phyloP scores from a whole-genome alignment of 2,797 vertebrate genomes.

The Emydoidea blandingii region DNA sequence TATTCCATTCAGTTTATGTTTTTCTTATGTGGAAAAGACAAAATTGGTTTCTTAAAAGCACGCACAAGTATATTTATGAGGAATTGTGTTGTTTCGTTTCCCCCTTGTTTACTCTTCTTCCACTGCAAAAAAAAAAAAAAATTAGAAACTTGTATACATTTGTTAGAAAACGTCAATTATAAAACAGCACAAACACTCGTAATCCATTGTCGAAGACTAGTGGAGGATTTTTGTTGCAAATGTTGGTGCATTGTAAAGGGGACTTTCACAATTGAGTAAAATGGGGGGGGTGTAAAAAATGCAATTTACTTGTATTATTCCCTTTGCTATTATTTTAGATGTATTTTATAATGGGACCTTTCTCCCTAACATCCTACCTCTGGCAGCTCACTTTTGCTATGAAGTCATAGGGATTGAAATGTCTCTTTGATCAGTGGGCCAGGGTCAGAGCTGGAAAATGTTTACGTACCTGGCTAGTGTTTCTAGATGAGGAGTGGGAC shows the following conservation, averaged over 20 bases:
- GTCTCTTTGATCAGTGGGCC: accelerated
- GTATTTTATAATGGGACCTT: not conserved
- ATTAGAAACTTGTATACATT: not conserved
- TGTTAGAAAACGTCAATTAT: not conserved
- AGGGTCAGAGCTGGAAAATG: not conserved
- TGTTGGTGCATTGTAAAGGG: not conserved
- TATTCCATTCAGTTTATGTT: conserved; percentile 39
- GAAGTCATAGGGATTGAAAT: not conserved
- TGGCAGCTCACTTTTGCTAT: not conserved
- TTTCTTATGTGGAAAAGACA: conserved; percentile 46
- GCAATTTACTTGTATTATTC: not conserved
- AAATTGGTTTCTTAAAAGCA: conserved; percentile 62
- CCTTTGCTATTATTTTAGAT: not conserved
- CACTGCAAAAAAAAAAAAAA: not conserved
- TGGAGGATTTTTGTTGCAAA: accelerated
- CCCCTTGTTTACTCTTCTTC: not conserved
- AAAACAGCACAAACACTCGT: not conserved
- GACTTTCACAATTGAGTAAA: not conserved
- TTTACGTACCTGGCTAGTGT: not conserved
- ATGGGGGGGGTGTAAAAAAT: not conserved
- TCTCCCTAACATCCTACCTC: not conserved
- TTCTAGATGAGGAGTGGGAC: not conserved
- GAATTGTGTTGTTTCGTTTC: not conserved
- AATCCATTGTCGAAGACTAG: not conserved
- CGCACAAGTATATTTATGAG: not conserved